Evolutionary conservation across 2,888 invertebrate genomes (phyloP), one percentile per base, ranked within the genome.

Genomic region (Spilosoma lubricipeda): DNA sequence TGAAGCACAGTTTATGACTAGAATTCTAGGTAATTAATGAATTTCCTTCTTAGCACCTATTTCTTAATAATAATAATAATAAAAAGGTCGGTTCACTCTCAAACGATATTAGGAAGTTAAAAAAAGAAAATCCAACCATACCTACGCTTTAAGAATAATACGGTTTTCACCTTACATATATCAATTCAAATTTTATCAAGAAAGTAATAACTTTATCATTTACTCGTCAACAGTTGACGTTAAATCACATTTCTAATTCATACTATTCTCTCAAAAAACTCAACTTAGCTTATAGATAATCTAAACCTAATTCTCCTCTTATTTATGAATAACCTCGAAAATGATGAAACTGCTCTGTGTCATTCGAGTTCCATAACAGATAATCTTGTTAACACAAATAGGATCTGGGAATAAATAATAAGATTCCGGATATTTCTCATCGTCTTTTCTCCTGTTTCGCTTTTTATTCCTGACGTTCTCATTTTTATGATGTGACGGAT

Each of bases 321-420:
- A 85, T 78, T 75, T 78, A 79, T 74, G 74, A 68, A 71, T 74
- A 78, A 74, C 80, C 80, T 83, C 76, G 82, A 77, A 82, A 78
- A 77, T 78, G 78, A 85, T 83, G 79, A 77, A 77, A 74, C 75
- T 75, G 77, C 73, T 81, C 73, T 75, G 67, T 83, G 78, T 80
- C 84, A 81, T 79, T 77, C 79, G 65, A 72, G 72, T 74, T 76
- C 75, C 79, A 78, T 81, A 82, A 80, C 74, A 81, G 78, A 84
- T 83, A 84, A 88, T 82, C 78, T 83, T 84, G 86, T 82, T 85
- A 84, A 80, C 77, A 82, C 79, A 84, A 87, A 88, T 84, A 82
- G 79, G 82, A 81, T 84, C 76, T 78, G 83, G 79, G 85, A 85
- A 85, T 82, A 81, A 76, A 78, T 86, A 82, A 86, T 81, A 74